Percentiles rank a stretch among this genome's conserved stretches.
Conservation (phyloP, 2,888 invertebrate genomes). For the Polymixis flavicincta region DNA sequence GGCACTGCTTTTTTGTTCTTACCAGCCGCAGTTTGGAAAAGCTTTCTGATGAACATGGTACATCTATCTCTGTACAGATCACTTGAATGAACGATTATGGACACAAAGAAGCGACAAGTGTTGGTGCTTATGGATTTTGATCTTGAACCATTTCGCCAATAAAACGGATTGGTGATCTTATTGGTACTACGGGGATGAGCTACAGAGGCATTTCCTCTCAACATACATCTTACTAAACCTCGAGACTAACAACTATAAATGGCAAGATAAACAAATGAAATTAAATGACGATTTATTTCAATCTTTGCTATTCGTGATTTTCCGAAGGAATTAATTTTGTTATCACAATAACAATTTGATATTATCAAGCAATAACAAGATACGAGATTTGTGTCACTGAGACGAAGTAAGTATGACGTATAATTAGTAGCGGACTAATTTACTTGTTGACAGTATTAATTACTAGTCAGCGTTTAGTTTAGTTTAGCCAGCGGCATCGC, state of each 20-base stretch:
- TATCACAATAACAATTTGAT: constrained; percentile 28
- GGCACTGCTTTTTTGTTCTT: neutral
- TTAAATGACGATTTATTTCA: neutral
- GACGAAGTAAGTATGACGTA: neutral
- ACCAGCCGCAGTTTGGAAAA: neutral
- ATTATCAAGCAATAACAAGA: constrained; percentile 20
- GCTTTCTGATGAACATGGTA: constrained; percentile 14
- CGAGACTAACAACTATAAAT: neutral
- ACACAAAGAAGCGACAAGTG: neutral
- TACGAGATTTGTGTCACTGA: constrained; percentile 3
- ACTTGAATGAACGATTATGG: constrained; percentile 7
- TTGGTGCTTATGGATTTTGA: neutral
- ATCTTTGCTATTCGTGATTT: neutral
- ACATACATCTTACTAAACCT: neutral
- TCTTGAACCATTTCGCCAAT: neutral
- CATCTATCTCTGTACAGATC: neutral
- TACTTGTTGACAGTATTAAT: neutral
- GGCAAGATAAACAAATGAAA: constrained; percentile 19
- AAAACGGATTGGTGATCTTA: neutral
- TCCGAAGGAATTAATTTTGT: constrained; percentile 13
- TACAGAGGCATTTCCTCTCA: neutral
- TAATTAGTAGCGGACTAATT: neutral
- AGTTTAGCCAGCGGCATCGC: too few relatives aligned
- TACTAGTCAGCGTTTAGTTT: too few relatives aligned
- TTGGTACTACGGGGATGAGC: neutral